Conservation (phyloP, 2,888 invertebrate genomes). For the Globia sparganii region DNA sequence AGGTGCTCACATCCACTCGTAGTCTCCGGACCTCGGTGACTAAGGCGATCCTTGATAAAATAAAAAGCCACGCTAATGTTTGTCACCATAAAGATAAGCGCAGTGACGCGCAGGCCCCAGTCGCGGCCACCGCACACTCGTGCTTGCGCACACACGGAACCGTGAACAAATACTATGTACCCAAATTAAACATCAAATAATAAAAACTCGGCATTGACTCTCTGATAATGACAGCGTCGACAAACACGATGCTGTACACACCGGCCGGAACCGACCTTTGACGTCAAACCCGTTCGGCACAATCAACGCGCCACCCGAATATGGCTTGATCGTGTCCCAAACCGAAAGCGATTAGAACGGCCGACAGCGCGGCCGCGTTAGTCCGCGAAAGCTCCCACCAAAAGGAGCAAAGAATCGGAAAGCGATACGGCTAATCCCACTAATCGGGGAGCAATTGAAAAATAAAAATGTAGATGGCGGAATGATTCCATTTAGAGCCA, state of each 20-base stretch:
- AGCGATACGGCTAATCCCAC: conserved; percentile 90
- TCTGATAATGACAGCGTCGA: conserved; percentile 77
- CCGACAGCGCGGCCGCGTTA: conserved; percentile 74
- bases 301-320: conserved; percentile 62
- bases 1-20: conserved; percentile 72
- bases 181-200: conserved; percentile 85
- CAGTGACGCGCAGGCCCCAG: conserved; percentile 77
- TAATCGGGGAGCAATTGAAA: conserved; percentile 91
- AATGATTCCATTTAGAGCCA: conserved; percentile 90
- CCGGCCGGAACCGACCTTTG: conserved; percentile 70
- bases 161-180: conserved; percentile 80
- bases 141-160: conserved; percentile 76
- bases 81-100: conserved; percentile 87
- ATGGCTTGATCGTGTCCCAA: conserved; percentile 65
- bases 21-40: conserved; percentile 81
- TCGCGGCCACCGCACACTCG: conserved; percentile 83
- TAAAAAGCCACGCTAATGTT: conserved; percentile 83
- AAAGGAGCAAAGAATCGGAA: conserved; percentile 89
- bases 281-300: conserved; percentile 66
- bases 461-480: conserved; percentile 91
- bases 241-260: conserved; percentile 71
- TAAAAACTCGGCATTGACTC: conserved; percentile 82
- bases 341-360: conserved; percentile 76
- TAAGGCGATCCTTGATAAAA: conserved; percentile 85
- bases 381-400: conserved; percentile 85